These are phyloP conservation scores for Lasioglossum lativentre DNA, from an alignment of 2,888 invertebrate species.

Conservation along the genomic window DNA sequence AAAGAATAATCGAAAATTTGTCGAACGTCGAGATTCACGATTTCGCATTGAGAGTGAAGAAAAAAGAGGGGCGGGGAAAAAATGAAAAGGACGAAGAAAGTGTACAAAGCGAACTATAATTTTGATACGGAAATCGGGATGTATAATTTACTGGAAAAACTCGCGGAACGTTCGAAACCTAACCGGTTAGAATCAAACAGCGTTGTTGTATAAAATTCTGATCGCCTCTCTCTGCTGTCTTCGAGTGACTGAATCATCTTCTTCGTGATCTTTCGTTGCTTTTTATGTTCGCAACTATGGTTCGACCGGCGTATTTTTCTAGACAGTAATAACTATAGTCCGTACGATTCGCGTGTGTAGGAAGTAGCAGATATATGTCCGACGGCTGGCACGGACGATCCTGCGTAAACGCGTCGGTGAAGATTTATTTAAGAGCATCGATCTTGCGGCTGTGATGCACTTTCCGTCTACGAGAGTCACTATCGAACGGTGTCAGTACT, in stretches of 20 bases:
- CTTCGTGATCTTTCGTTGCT: constrained; percentile 11
- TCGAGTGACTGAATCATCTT: constrained; percentile 22
- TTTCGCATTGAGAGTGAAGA: neutral
- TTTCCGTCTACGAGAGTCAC: neutral
- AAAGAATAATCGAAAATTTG: neutral
- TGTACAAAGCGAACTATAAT: constrained; percentile 63
- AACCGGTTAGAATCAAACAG: constrained; percentile 39
- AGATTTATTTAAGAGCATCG: neutral
- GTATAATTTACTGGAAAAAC: constrained; percentile 46
- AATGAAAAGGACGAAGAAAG: constrained; percentile 15
- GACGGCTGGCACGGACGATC: neutral
- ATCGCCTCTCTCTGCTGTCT: constrained; percentile 31
- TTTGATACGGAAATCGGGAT: constrained; percentile 50
- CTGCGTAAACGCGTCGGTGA: neutral
- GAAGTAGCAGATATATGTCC: no score
- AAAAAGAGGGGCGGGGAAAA: constrained; percentile 17
- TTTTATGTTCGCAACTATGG: constrained; percentile 4
- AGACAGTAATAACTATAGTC: constrained; percentile 24
- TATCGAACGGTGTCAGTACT: neutral
- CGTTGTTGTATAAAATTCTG: constrained; percentile 50
- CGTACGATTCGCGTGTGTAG: constrained; percentile 12
- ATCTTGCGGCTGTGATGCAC: neutral
- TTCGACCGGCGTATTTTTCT: constrained; percentile 52
- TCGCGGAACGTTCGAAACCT: constrained; percentile 37
- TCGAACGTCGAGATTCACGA: constrained; percentile 31